Base-by-base conservation (phyloP, 2,888 invertebrate genomes). In the Eilema caniola region DNA sequence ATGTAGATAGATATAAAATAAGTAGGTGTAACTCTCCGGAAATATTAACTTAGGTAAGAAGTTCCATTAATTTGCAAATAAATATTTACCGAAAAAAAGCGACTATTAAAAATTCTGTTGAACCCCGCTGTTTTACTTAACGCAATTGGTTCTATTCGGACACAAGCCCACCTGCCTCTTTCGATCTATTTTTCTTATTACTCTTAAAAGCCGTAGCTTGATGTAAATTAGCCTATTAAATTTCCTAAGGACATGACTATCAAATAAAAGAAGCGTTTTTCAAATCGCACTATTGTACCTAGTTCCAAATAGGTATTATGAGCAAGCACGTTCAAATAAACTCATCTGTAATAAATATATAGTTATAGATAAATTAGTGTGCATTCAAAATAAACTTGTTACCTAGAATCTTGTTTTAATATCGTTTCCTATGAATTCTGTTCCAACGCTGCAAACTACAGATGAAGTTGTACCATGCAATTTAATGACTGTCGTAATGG, bases 381-480 rank as follows among this genome's bases (percentile, higher is more conserved):
- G 10, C 10, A 53, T n/a, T 53, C 10, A 0, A 5, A 62, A 24
- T 41, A 20, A 41, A 62, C 20, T 59, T 20, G 16, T 16, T 10
- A 62, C 33, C 33, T 41, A 24, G 24, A 62, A 16, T 24, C 24
- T 24, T 16, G 23, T 41, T 41, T 62, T 41, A 59, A 8, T 16
- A 41, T 62, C 20, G 24, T 24, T 41, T 25, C 41, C 4, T 41
- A 41, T 62, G 24, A 62, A 24, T 62, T 41, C 41, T 23, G 14
- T 56, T 56, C 25, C 2, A 59, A 25, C 59, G 8, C 31, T 25
- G 53, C 14, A 65, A 28, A 65, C 53, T 25, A 47, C 14, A 65
- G 53, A 65, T 65, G 28, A 65, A 65, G 53, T 65, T 65, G 31
- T 56, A 23, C 28, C 28, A 56, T 65, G 47, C 23, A 31, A 64